Evolutionary conservation across 2,113 vertebrate species (phyloP).

Genomic region (Oncorhynchus kisutch): DNA sequence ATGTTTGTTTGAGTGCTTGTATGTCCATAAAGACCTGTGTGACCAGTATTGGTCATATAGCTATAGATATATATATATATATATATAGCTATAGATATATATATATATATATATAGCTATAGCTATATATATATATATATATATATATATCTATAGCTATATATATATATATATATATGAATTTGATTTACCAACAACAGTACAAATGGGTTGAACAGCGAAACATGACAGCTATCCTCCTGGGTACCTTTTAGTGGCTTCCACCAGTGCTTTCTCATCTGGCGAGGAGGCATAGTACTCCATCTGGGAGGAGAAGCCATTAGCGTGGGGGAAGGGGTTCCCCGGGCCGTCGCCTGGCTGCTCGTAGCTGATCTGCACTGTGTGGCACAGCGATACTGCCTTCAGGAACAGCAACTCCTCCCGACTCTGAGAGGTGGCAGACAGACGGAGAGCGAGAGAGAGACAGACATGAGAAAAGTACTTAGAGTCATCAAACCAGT

Average conservation of each 20-base stretch:
- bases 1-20: too few species aligned
- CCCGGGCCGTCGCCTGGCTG: conserved; percentile 73
- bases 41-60: too few species aligned
- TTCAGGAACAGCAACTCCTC: conserved; percentile 92
- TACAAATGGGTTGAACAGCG: neutral
- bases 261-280: conserved; percentile 95
- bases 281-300: conserved; percentile 97
- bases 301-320: conserved; percentile 74
- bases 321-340: conserved; percentile 79
- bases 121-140: too few species aligned
- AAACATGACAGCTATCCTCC: neutral
- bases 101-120: too few species aligned
- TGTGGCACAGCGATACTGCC: conserved; percentile 95
- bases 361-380: conserved; percentile 92
- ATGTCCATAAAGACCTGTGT: too few species aligned
- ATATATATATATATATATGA: too few species aligned
- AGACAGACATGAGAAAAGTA: neutral
- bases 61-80: too few species aligned
- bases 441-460: too few species aligned
- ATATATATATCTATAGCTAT: too few species aligned
- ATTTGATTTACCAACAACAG: too few species aligned
- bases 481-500: too few species aligned
- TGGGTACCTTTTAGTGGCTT: conserved; percentile 88
- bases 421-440: conserved; percentile 64
- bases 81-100: too few species aligned